These are phyloP conservation scores for Synergus gifuensis DNA, from an alignment of 2,888 invertebrate species.

Conservation along the genomic window DNA sequence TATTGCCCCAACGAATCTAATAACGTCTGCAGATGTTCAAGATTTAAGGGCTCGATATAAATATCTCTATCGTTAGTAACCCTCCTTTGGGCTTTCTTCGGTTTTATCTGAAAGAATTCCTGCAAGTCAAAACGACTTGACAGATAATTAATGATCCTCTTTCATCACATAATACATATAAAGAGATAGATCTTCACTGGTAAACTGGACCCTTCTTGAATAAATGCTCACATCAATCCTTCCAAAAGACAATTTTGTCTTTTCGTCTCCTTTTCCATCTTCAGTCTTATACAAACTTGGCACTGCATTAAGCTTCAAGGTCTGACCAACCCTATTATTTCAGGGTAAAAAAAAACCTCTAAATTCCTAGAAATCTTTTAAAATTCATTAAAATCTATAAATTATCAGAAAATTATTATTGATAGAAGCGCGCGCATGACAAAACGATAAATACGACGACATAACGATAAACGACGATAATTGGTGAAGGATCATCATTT, in stretches of 20 bases:
- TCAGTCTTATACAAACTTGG: constrained; percentile 20
- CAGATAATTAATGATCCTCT: background rate
- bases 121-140: background rate
- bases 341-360: background rate
- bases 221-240: background rate
- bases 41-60: background rate
- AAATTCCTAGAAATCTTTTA: no score
- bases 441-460: no score
- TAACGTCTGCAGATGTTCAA: background rate
- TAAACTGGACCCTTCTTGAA: background rate
- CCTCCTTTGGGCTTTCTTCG: background rate
- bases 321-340: constrained; percentile 8
- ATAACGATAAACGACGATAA: background rate
- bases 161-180: background rate
- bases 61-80: background rate
- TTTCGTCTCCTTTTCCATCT: background rate
- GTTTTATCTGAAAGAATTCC: background rate
- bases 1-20: background rate
- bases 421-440: no score
- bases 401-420: no score
- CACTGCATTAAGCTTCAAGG: background rate
- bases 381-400: no score
- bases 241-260: background rate
- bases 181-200: background rate
- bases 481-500: background rate